A percentile compares a stretch with the other conserved stretches of the same genome.
phyloP scores from a whole-genome alignment of 2,113 vertebrate genomes.

The Halcyon malimbica region DNA sequence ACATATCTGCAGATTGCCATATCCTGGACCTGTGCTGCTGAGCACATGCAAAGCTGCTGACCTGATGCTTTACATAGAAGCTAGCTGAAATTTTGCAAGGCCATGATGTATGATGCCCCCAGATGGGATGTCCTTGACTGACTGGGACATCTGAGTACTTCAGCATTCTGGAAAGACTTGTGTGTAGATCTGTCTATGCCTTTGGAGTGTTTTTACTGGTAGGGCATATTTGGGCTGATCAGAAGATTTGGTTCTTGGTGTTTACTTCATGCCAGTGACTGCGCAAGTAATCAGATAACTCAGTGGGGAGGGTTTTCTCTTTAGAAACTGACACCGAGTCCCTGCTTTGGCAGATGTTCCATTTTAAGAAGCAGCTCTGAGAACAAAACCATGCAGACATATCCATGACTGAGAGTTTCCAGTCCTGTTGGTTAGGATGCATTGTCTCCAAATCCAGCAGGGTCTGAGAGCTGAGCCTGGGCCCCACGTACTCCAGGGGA shows the following conservation, averaged over 20 bases:
- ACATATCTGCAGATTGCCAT: neutral
- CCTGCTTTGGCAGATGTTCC: neutral
- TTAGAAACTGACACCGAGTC: neutral
- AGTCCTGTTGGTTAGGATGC: neutral
- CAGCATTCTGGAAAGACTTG: neutral
- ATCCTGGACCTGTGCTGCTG: neutral
- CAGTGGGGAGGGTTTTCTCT: neutral
- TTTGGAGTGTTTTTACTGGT: neutral
- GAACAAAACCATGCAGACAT: neutral
- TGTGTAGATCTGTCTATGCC: neutral
- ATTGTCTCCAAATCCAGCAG: neutral
- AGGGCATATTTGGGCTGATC: neutral
- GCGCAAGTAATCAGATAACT: neutral
- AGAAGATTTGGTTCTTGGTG: neutral
- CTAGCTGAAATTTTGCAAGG: neutral
- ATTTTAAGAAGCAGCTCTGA: neutral
- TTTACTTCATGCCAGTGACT: neutral
- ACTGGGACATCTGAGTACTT: neutral
- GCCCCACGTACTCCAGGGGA: neutral
- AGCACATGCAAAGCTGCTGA: neutral
- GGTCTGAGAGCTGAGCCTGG: neutral
- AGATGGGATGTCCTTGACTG: neutral
- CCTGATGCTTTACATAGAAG: neutral
- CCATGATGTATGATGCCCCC: neutral
- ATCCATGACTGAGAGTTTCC: neutral